Conservation (phyloP, 2,888 invertebrate genomes). For the Machimus atricapillus region DNA sequence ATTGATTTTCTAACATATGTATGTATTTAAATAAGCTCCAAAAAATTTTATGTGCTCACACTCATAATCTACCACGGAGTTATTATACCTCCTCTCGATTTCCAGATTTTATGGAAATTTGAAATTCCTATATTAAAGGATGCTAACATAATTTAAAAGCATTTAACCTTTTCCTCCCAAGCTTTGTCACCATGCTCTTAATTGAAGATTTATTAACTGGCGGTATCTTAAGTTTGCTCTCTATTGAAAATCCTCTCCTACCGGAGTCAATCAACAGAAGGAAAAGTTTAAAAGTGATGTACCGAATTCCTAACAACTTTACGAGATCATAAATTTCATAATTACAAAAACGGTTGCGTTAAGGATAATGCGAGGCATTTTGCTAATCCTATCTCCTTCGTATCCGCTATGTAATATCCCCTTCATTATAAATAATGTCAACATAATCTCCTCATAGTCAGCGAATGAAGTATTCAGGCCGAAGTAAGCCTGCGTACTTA, state of each 20-base stretch:
- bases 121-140: background rate
- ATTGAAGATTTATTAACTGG: background rate
- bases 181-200: background rate
- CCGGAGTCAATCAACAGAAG: background rate
- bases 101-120: background rate
- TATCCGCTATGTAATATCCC: background rate
- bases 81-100: background rate
- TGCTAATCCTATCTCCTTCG: background rate
- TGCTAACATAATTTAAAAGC: background rate
- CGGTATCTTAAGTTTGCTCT: background rate
- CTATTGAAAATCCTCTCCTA: background rate
- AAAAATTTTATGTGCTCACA: background rate
- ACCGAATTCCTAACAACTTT: background rate
- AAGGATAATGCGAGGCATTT: background rate
- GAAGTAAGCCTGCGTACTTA: background rate
- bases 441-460: conserved; percentile 6
- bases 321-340: background rate
- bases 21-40: background rate
- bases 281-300: background rate
- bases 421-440: conserved; percentile 17
- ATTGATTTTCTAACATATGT: background rate
- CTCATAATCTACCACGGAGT: background rate
- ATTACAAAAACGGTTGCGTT: background rate
- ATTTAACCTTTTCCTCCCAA: background rate
- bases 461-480: background rate